phyloP scores from a whole-genome alignment of 2,113 vertebrate genomes.

The Hymenochirus boettgeri region DNA sequence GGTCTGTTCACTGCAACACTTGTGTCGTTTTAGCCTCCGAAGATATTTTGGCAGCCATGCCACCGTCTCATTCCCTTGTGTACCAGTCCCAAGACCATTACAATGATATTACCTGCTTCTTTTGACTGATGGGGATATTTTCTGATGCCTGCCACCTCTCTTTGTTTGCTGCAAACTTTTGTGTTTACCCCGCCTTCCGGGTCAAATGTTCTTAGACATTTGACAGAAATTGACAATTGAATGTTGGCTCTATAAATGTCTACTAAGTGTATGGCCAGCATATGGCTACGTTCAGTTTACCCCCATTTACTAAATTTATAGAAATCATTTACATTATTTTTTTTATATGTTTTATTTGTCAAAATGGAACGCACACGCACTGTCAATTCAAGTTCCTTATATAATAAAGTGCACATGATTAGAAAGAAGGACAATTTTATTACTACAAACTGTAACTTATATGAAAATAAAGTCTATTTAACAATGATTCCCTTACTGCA shows the following conservation, averaged over 20 bases:
- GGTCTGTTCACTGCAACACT: constrained; percentile 57
- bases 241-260: too few relatives aligned
- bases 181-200: too few relatives aligned
- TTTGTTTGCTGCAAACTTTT: neutral
- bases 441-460: too few relatives aligned
- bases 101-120: constrained; percentile 62
- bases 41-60: constrained; percentile 49
- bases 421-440: too few relatives aligned
- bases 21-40: constrained; percentile 57
- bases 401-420: too few relatives aligned
- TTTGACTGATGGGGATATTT: constrained; percentile 56
- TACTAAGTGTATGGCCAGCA: neutral
- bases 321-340: neutral
- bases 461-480: too few relatives aligned
- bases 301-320: too few relatives aligned
- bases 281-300: neutral
- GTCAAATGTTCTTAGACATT: too few relatives aligned
- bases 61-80: constrained; percentile 49
- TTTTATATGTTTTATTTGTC: neutral
- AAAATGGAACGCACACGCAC: too few relatives aligned
- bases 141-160: constrained; percentile 36
- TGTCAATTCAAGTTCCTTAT: too few relatives aligned
- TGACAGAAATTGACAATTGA: too few relatives aligned
- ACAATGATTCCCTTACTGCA: too few relatives aligned
- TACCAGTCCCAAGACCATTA: constrained; percentile 59